Evolutionary conservation across 2,113 vertebrate genomes (phyloP), one percentile per base, ranked within the genome.

Genomic region (Oreochromis aureus): DNA sequence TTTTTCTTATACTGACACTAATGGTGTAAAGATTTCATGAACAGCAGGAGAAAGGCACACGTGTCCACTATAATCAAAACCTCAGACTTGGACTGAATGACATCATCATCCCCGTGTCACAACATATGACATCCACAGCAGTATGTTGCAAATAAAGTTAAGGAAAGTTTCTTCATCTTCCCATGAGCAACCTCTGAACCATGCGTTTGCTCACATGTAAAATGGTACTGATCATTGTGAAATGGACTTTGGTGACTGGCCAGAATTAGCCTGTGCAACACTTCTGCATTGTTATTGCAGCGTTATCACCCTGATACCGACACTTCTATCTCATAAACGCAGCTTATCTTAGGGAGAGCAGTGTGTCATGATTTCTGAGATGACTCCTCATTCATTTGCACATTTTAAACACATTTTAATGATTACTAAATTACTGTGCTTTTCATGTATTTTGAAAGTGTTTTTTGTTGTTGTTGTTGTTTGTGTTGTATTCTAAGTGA

Each of bases 261-360:
- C 10, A 39, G 61, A 36, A 36, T 36, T 4, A 36, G 61, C 61
- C 10, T 19, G 32, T 66, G 61, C 32, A 66, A 12, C 61, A 66
- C 61, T 36, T 36, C 32, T 66, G 61, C n/a, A 32, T 66, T 36
- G 61, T 66, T 63, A 36, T 63, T 19, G 18, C 59, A 63, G 30
- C 2, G 6, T 3, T 66, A 66, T 36, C 6, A 18, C 32, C 10
- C 32, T 6, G 16, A 36, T 36, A 19, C 16, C 2, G 0, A 63
- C 9, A 63, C 30, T 0, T 19, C 9, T 19, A 34, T 2, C 59
- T 0, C 16, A 34, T 0, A 34, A 63, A 63, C 2, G 0, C 30
- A 61, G 59, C 59, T 63, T 36, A 63, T 34, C 36, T 63, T 63
- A 63, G 1, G 16, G 30, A 63, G 30, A 63, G 59, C 30, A 63